A percentile compares a stretch with the other conserved stretches of the same genome.
Conservation (phyloP, 2,797 vertebrate genomes). For the Moxostoma hubbsi region DNA sequence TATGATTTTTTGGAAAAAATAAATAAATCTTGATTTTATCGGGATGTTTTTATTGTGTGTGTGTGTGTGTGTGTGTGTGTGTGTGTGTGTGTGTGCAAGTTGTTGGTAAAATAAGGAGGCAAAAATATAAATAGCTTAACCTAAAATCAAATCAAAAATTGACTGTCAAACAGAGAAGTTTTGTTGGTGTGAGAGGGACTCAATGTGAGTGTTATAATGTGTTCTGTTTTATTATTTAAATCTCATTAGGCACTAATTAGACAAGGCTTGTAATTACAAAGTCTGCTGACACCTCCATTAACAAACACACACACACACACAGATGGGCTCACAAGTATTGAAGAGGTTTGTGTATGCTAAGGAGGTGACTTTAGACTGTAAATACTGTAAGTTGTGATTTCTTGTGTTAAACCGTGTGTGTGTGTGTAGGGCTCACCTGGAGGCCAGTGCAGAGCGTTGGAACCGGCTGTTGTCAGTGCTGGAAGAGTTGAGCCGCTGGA, state of each 20-base stretch:
- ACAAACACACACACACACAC: slow-evolving; percentile 29
- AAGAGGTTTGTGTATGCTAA: background rate
- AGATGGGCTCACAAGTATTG: background rate
- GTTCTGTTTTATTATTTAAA: slow-evolving; percentile 51
- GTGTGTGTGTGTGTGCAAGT: background rate
- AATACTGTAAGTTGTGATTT: background rate
- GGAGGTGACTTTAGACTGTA: background rate
- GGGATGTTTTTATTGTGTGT: background rate
- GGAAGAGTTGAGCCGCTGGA: slow-evolving; percentile 94
- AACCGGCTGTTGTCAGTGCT: slow-evolving; percentile 86
- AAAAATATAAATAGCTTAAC: background rate
- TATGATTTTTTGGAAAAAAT: too few relatives aligned
- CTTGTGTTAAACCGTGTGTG: background rate
- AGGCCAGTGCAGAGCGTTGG: slow-evolving; percentile 95
- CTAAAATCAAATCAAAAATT: too few relatives aligned
- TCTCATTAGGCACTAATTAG: slow-evolving; percentile 72
- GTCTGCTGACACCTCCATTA: slow-evolving; percentile 57
- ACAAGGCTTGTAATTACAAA: slow-evolving; percentile 71
- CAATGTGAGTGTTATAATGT: slow-evolving; percentile 9
- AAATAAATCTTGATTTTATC: too few relatives aligned
- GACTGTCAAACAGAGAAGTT: background rate
- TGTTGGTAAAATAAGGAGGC: background rate
- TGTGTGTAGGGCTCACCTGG: slow-evolving; percentile 87
- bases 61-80: background rate
- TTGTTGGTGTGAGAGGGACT: slow-evolving; percentile 4